phyloP scores from a whole-genome alignment of 1,140 invertebrate genomes.

The Cherax destructor region DNA sequence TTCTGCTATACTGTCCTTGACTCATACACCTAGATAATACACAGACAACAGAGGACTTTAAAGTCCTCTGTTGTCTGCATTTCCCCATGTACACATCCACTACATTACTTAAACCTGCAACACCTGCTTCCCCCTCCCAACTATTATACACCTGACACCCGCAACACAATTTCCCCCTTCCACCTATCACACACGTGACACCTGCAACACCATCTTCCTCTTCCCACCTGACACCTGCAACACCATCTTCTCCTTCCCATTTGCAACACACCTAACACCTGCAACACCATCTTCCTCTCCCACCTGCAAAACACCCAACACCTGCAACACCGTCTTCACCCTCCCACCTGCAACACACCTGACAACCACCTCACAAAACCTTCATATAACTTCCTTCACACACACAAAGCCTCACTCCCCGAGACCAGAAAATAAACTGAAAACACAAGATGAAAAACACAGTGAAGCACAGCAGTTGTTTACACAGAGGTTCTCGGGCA shows the following conservation, averaged over 20 bases:
- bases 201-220: too few species aligned
- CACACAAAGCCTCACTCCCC: constrained; percentile 8
- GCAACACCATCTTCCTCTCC: background rate
- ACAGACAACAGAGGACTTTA: too few species aligned
- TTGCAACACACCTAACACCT: background rate
- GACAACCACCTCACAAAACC: background rate
- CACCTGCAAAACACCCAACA: background rate
- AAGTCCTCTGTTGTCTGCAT: too few species aligned
- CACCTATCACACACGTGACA: too few species aligned
- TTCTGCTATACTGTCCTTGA: too few species aligned
- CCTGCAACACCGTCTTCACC: background rate
- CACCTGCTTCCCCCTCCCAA: too few species aligned
- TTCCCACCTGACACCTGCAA: too few species aligned
- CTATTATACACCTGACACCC: too few species aligned
- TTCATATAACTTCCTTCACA: background rate
- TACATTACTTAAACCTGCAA: too few species aligned
- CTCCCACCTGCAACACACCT: background rate
- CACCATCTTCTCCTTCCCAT: background rate
- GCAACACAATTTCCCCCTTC: too few species aligned
- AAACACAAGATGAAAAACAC: background rate
- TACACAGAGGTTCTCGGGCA: background rate
- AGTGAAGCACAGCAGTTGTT: background rate
- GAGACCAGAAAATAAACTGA: background rate
- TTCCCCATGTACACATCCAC: too few species aligned
- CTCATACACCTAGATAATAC: too few species aligned